Base-by-base conservation (phyloP, 2,888 invertebrate species). In the Linnaemya vulpina region DNA sequence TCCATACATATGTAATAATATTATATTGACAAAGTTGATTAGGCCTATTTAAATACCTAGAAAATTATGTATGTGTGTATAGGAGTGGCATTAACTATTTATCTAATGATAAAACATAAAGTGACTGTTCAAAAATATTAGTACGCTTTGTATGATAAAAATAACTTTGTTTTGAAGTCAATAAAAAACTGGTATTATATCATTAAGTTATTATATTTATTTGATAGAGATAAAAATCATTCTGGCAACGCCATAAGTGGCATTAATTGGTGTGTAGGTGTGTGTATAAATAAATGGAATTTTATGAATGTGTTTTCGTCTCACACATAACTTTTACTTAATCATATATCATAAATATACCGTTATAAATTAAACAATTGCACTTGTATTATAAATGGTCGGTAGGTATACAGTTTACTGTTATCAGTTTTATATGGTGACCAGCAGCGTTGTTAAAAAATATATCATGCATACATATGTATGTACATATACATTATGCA, bases 401-500 rank as follows among this genome's bases (percentile, higher is more conserved):
- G 17, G 20, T 17, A 46, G 20, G 10, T 20, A 51, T n/a, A 9
- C n/a, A 25, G 38, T 68, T 68, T 0, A 40, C n/a, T 53, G 40
- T 65, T 65, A 76, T 76, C 75, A 76, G 17, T 46, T 46, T 53
- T 55, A 55, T 65, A 53, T 55, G 17, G 43, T 53, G 46, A 40
- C 5, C 51, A 51, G 30, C 11, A n/a, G 35, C 35, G 53, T 75
- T 51, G 53, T 53, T 40, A 13, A 63, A 63, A 75, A 25, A 73
- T 17, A 49, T 17, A 3, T 49, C 10, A 4, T 38, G 17, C 10
- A 60, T 40, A n/a, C 4, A 62, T 40, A 62, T 10, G 11, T 20
- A 38, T 40, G 11, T 17, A 62, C 11, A 1, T 20, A 2, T 40
- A 40, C 4, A 62, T n/a, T 17, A 22, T 40, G 15, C 7, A 62